A percentile compares a stretch with the other conserved stretches of the same genome.
Conservation (phyloP, 2,113 vertebrate genomes). For the Myiozetetes cayanensis region DNA sequence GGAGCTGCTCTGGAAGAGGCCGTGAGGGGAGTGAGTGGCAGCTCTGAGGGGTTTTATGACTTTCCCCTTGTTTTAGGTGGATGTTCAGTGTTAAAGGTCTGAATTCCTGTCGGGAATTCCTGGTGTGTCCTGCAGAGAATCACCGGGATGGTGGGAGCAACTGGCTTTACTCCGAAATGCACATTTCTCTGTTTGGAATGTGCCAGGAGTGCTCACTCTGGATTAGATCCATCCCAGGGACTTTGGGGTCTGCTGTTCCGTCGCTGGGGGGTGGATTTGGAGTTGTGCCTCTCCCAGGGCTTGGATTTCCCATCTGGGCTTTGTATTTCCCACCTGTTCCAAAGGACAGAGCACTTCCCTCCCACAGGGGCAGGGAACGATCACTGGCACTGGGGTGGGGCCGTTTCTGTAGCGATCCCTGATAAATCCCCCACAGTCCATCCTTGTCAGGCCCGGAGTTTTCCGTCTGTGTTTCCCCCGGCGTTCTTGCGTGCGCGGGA, state of each 20-base stretch:
- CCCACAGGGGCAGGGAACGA: neutral
- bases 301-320: neutral
- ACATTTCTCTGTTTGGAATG: neutral
- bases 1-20: neutral
- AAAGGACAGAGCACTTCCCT: neutral
- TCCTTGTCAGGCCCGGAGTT: neutral
- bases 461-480: neutral
- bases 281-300: neutral
- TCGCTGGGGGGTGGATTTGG: neutral
- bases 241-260: neutral
- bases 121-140: no score
- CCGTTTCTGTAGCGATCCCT: fast-evolving
- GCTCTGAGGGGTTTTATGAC: fast-evolving
- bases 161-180: no score
- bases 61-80: neutral
- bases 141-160: no score
- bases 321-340: neutral
- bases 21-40: fast-evolving
- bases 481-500: neutral
- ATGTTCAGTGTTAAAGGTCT: no score
- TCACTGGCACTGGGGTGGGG: neutral
- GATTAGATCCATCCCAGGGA: neutral
- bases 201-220: neutral
- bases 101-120: fast-evolving
- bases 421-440: fast-evolving